Conservation (phyloP, 2,888 invertebrate species). For the Tetheella fluctuosa region DNA sequence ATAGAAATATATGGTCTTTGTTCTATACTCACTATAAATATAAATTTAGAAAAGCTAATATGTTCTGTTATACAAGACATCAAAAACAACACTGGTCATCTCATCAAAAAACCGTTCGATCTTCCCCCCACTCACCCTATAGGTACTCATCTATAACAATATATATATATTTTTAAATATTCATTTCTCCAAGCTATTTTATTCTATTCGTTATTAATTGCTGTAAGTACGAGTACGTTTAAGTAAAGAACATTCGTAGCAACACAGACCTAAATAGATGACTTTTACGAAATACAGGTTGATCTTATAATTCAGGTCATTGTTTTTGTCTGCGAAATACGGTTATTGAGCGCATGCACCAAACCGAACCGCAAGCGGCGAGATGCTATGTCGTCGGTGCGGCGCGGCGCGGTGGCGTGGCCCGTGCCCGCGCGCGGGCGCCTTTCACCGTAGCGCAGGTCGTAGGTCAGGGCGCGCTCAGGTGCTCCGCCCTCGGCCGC, state of each 20-base stretch:
- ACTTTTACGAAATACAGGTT: constrained; percentile 1
- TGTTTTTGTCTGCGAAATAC: constrained; percentile 58
- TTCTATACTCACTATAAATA: too few species aligned
- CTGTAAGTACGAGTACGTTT: too few species aligned
- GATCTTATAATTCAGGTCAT: constrained; percentile 37
- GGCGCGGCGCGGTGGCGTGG: constrained; percentile 18
- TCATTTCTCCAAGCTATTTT: too few species aligned
- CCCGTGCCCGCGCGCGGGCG: constrained; percentile 64
- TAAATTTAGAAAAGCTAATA: too few species aligned
- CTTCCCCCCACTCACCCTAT: too few species aligned
- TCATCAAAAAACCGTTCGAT: too few species aligned
- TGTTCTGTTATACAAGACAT: too few species aligned
- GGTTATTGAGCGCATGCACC: constrained; percentile 60
- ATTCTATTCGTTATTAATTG: too few species aligned
- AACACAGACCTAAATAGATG: not conserved
- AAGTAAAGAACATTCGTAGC: not conserved
- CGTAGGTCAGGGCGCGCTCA: constrained; percentile 84
- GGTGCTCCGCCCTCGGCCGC: constrained; percentile 79
- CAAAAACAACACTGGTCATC: too few species aligned
- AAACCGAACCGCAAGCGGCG: constrained; percentile 37
- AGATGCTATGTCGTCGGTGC: constrained; percentile 69
- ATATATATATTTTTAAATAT: too few species aligned
- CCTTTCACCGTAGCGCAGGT: constrained; percentile 83
- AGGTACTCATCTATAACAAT: too few species aligned
- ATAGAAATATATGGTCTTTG: too few species aligned